Percentiles rank a stretch among this genome's conserved stretches.
phyloP scores from a whole-genome alignment of 2,797 vertebrate species.

The Bryconaethiops microstoma region DNA sequence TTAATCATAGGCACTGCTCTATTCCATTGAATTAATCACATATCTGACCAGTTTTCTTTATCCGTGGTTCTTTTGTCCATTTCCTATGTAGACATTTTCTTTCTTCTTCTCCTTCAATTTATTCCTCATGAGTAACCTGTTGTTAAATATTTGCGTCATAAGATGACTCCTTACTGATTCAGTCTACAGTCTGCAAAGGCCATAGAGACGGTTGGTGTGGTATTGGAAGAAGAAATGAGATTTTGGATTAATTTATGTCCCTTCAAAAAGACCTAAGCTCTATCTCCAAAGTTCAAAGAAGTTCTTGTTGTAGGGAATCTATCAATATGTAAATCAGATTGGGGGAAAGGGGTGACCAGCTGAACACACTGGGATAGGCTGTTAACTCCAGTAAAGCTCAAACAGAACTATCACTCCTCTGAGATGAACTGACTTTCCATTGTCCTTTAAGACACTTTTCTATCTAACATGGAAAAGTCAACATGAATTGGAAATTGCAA shows the following conservation, averaged over 20 bases:
- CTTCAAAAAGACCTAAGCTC: slow-evolving; percentile 43
- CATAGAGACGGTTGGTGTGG: slow-evolving; percentile 12
- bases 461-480: background rate
- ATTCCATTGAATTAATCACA: slow-evolving; percentile 18
- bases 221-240: slow-evolving; percentile 51
- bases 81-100: slow-evolving; percentile 11
- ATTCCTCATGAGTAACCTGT: slow-evolving; percentile 32
- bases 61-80: slow-evolving; percentile 14
- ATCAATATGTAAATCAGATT: slow-evolving; percentile 61
- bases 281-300: slow-evolving; percentile 58
- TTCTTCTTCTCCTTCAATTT: slow-evolving; percentile 26
- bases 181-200: slow-evolving; percentile 30
- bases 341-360: slow-evolving; percentile 15
- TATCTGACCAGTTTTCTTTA: background rate
- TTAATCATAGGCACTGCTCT: slow-evolving; percentile 13
- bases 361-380: slow-evolving; percentile 30
- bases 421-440: slow-evolving; percentile 40
- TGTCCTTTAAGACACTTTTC: slow-evolving; percentile 41
- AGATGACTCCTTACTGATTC: slow-evolving; percentile 30
- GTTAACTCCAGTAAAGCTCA: slow-evolving; percentile 39
- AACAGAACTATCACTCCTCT: slow-evolving; percentile 18
- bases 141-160: slow-evolving; percentile 42
- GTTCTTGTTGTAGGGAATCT: slow-evolving; percentile 53
- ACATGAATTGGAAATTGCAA: no score
- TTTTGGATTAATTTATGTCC: slow-evolving; percentile 59